Percentiles rank a stretch among this genome's conserved stretches.
These are phyloP conservation scores for Ariolimax columbianus DNA, from an alignment of 2,888 invertebrate species.

Conservation along the genomic window DNA sequence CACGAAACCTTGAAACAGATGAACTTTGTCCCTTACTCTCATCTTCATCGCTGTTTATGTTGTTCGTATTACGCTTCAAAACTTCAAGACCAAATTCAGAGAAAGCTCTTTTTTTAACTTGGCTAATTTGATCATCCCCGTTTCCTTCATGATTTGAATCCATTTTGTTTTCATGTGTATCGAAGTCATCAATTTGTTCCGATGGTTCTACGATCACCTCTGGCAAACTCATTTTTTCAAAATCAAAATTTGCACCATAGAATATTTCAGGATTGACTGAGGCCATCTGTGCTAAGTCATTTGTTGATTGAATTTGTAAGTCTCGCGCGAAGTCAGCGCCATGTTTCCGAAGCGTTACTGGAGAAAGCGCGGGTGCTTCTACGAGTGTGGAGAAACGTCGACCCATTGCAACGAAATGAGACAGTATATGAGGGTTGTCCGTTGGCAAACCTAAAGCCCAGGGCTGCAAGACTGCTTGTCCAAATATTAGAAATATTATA, in stretches of 20 bases:
- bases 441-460: slow-evolving; percentile 18
- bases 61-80: not conserved
- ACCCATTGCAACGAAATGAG: slow-evolving; percentile 34
- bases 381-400: slow-evolving; percentile 17
- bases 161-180: not conserved
- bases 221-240: too few species aligned
- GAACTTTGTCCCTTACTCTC: too few species aligned
- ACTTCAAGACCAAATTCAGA: not conserved
- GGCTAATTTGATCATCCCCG: not conserved
- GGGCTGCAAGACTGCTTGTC: slow-evolving; percentile 21
- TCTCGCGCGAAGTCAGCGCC: not conserved
- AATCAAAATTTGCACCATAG: not conserved
- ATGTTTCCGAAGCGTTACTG: not conserved
- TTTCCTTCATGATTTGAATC: not conserved
- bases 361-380: slow-evolving; percentile 7
- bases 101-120: not conserved
- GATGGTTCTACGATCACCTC: too few species aligned
- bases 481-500: slow-evolving; percentile 27
- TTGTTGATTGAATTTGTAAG: not conserved
- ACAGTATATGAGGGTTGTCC: not conserved
- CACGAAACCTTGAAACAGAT: too few species aligned
- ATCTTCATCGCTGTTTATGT: not conserved
- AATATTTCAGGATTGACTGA: not conserved
- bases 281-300: not conserved
- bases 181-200: not conserved